Conservation (phyloP, 2,113 vertebrate genomes). For the Suricata suricatta region DNA sequence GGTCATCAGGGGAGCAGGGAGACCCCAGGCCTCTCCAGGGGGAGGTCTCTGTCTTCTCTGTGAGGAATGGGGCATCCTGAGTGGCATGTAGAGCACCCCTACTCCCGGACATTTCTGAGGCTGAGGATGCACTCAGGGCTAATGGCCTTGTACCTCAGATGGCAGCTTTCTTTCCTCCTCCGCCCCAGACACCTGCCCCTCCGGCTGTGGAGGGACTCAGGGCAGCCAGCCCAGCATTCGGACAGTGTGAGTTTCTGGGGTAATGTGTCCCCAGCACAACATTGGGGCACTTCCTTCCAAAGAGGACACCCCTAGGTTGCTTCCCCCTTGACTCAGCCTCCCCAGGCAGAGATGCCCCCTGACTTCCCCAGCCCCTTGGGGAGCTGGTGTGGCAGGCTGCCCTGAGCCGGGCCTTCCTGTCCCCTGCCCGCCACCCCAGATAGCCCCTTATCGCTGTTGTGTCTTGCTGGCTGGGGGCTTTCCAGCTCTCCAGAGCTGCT, state of each 20-base stretch:
- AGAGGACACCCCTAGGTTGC: background rate
- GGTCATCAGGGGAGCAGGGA: background rate
- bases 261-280: background rate
- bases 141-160: background rate
- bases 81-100: too few relatives aligned
- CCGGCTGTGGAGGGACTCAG: background rate
- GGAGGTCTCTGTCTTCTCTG: too few relatives aligned
- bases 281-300: background rate
- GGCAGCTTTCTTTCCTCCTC: background rate
- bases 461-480: conserved; percentile 43
- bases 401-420: background rate
- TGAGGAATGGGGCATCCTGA: rapidly evolving
- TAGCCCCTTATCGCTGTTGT: conserved; percentile 49
- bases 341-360: background rate
- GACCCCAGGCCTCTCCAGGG: background rate
- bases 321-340: background rate
- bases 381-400: background rate
- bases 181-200: background rate
- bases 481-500: background rate
- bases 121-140: background rate
- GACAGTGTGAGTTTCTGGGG: background rate
- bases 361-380: background rate
- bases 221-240: background rate
- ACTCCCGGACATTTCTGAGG: background rate
- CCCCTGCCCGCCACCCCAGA: rapidly evolving